Conservation (phyloP, 37 sponge, comb jelly and placozoan species). For the Cliona cf. orientalis region DNA sequence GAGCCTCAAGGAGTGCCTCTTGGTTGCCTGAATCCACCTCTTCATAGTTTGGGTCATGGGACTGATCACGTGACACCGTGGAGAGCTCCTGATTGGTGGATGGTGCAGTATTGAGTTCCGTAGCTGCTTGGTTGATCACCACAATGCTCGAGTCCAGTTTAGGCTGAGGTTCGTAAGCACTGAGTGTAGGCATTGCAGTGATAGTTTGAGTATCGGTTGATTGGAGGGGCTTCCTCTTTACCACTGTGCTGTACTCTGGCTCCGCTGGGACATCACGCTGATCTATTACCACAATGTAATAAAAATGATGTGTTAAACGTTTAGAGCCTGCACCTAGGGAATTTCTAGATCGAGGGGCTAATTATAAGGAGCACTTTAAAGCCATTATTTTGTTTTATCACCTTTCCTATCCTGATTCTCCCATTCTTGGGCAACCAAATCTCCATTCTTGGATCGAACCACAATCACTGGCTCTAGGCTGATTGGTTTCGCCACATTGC, state of each 20-base stretch:
- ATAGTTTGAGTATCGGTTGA: too few relatives aligned
- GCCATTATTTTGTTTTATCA: too few relatives aligned
- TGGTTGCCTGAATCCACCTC: not conserved
- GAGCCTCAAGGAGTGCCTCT: not conserved
- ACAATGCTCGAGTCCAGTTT: constrained; percentile 8
- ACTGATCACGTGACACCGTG: not conserved
- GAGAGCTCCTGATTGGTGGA: not conserved
- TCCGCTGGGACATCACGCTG: not conserved
- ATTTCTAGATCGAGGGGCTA: too few relatives aligned
- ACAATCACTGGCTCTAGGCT: not conserved
- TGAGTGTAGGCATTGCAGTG: not conserved
- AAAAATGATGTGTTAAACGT: too few relatives aligned
- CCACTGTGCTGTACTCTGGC: constrained; percentile 46
- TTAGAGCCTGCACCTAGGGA: too few relatives aligned
- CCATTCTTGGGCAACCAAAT: not conserved
- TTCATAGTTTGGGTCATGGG: constrained; percentile 11
- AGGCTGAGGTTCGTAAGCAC: constrained; percentile 4
- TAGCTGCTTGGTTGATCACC: not conserved
- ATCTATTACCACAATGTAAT: too few relatives aligned
- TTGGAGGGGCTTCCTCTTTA: constrained; percentile 16
- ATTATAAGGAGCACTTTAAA: too few relatives aligned
- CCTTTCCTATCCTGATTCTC: not conserved
- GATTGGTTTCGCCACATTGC: not conserved
- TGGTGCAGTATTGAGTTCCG: too few relatives aligned
- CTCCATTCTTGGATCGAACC: not conserved